Percentiles rank a stretch among this genome's conserved stretches.
phyloP scores from a whole-genome alignment of 2,797 vertebrate genomes.

The Alcedo atthis region DNA sequence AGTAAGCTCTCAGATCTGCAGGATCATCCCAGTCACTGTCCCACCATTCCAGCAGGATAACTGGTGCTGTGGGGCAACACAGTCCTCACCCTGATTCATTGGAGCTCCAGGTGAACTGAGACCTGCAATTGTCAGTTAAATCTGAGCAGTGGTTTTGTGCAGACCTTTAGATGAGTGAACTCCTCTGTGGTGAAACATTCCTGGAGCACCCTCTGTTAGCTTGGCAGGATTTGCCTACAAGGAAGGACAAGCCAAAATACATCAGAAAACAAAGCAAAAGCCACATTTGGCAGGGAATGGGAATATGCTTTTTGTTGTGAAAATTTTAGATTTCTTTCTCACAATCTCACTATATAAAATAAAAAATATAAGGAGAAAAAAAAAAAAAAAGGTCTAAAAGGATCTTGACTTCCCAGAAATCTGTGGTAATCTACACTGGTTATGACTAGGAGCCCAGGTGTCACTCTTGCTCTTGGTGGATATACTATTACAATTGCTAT shows the following conservation, averaged over 20 bases:
- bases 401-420: not conserved
- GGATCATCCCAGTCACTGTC: not conserved
- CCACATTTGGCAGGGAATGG: accelerated
- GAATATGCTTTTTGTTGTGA: not conserved
- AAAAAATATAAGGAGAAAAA: not conserved
- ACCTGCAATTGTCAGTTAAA: not conserved
- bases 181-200: not conserved
- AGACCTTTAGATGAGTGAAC: not conserved
- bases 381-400: no score
- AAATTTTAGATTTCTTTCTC: not conserved
- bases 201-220: not conserved
- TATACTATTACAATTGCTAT: not conserved
- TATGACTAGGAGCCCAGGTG: not conserved
- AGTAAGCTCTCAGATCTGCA: not conserved
- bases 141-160: not conserved
- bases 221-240: not conserved
- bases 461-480: not conserved
- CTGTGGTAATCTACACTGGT: accelerated
- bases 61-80: not conserved
- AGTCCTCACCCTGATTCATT: accelerated
- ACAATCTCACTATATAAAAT: not conserved
- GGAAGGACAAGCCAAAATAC: not conserved
- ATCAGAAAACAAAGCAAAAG: not conserved
- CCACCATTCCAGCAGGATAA: not conserved
- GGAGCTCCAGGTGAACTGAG: not conserved